A percentile compares a stretch with the other conserved stretches of the same genome.
These are phyloP conservation scores for Drosophila bunnanda DNA, from an alignment of 2,888 invertebrate genomes.

Conservation along the genomic window DNA sequence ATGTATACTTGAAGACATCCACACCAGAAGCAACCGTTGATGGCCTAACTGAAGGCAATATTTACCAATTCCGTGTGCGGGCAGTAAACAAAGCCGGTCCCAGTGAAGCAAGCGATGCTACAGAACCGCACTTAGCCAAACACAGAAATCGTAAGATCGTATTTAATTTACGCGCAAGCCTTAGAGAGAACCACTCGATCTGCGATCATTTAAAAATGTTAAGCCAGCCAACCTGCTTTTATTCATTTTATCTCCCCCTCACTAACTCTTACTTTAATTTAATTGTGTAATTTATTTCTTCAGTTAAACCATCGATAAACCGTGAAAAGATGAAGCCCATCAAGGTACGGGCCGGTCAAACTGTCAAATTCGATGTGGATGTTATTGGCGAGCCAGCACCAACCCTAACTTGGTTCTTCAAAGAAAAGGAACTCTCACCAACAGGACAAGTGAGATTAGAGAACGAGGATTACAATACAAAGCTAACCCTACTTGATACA, in stretches of 20 bases:
- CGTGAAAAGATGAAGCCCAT: slow-evolving; percentile 95
- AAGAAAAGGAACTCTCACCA: slow-evolving; percentile 87
- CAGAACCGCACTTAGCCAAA: slow-evolving; percentile 94
- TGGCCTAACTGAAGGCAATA: slow-evolving; percentile 94
- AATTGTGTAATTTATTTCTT: slow-evolving; percentile 11
- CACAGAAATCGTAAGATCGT: slow-evolving; percentile 91
- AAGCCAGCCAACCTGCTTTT: slow-evolving; percentile 23
- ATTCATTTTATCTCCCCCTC: not conserved
- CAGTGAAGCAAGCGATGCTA: slow-evolving; percentile 95
- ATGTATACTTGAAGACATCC: slow-evolving; percentile 86
- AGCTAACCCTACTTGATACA: slow-evolving; percentile 92
- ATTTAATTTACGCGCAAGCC: not conserved
- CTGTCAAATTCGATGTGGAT: slow-evolving; percentile 96
- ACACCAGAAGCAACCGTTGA: slow-evolving; percentile 93
- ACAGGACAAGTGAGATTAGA: slow-evolving; percentile 90
- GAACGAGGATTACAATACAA: slow-evolving; percentile 96
- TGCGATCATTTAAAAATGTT: slow-evolving; percentile 15
- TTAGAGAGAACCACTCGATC: not conserved
- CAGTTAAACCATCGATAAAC: slow-evolving; percentile 98
- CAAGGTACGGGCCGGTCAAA: slow-evolving; percentile 95
- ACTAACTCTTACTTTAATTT: not conserved
- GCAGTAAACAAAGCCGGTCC: slow-evolving; percentile 98
- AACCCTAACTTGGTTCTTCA: slow-evolving; percentile 90
- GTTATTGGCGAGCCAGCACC: slow-evolving; percentile 99
- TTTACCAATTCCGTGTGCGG: slow-evolving; percentile 97